Percentiles rank a stretch among this genome's conserved stretches.
Conservation (phyloP, 2,888 invertebrate genomes). For the Abrostola triplasia region DNA sequence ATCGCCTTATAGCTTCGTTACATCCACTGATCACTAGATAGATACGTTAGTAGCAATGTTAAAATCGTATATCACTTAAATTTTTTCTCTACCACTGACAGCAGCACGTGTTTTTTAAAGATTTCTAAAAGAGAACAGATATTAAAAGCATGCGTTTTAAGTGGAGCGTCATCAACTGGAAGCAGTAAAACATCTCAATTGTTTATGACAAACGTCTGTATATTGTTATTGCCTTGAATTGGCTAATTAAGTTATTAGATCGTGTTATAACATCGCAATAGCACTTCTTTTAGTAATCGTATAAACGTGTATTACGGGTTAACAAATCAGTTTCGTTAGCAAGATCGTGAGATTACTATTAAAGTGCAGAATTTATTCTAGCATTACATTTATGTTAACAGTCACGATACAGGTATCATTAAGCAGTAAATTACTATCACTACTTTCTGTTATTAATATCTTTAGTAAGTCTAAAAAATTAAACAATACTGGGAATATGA, state of each 20-base stretch:
- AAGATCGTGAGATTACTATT: constrained; percentile 28
- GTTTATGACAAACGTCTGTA: no score
- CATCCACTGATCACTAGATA: neutral
- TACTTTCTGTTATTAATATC: neutral
- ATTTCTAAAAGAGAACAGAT: constrained; percentile 21
- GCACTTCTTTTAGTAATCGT: constrained; percentile 21
- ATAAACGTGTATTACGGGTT: constrained; percentile 23
- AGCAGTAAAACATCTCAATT: no score
- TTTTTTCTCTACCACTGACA: constrained; percentile 21
- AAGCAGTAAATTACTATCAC: constrained; percentile 24
- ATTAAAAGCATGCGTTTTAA: constrained; percentile 17
- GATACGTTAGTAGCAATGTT: neutral
- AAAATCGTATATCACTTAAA: constrained; percentile 23
- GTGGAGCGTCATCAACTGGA: neutral
- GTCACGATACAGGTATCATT: constrained; percentile 30
- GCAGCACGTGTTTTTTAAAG: constrained; percentile 15
- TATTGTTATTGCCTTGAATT: constrained; percentile 9
- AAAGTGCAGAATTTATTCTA: constrained; percentile 31
- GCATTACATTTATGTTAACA: constrained; percentile 19
- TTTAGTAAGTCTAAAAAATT: neutral
- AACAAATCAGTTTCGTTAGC: constrained; percentile 33
- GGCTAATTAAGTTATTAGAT: constrained; percentile 31
- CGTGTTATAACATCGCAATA: constrained; percentile 25
- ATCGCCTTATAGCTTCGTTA: neutral
- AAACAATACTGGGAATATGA: neutral